phyloP scores from a whole-genome alignment of 2,888 invertebrate genomes.

The Taphrorychus bicolor region DNA sequence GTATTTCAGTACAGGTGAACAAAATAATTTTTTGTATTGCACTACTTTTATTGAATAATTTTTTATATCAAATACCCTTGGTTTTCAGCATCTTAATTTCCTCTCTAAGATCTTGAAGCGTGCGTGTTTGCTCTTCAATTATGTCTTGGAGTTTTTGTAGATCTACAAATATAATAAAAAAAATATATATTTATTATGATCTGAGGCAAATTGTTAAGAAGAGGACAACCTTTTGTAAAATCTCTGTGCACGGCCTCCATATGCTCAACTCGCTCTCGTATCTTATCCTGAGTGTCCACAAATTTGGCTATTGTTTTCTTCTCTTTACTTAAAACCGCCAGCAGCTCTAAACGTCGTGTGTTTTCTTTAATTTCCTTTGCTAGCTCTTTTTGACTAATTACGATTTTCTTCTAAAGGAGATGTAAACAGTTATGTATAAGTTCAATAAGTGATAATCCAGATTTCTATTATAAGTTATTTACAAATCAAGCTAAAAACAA shows the following conservation, averaged over 20 bases:
- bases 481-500: no score
- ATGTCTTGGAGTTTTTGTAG: constrained; percentile 57
- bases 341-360: constrained; percentile 64
- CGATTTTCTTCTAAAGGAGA: constrained; percentile 15
- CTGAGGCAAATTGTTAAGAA: background rate
- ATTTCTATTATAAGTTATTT: no score
- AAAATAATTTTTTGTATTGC: constrained; percentile 29
- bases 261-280: constrained; percentile 50
- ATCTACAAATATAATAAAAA: constrained; percentile 46
- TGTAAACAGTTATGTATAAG: no score
- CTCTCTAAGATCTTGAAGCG: constrained; percentile 53
- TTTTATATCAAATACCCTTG: constrained; percentile 52
- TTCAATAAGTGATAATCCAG: no score
- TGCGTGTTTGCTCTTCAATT: constrained; percentile 55
- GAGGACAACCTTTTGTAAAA: constrained; percentile 48
- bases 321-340: constrained; percentile 65
- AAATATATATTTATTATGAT: background rate
- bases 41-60: no score
- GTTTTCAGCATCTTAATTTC: constrained; percentile 54
- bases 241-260: constrained; percentile 52
- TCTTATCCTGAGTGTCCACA: constrained; percentile 56
- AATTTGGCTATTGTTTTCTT: constrained; percentile 60
- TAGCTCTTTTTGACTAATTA: constrained; percentile 56
- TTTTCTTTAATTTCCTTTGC: constrained; percentile 62
- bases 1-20: background rate